Evolutionary conservation across 1,140 invertebrate species (phyloP), one percentile per base, ranked within the genome.

Genomic region (Saccostrea echinata): DNA sequence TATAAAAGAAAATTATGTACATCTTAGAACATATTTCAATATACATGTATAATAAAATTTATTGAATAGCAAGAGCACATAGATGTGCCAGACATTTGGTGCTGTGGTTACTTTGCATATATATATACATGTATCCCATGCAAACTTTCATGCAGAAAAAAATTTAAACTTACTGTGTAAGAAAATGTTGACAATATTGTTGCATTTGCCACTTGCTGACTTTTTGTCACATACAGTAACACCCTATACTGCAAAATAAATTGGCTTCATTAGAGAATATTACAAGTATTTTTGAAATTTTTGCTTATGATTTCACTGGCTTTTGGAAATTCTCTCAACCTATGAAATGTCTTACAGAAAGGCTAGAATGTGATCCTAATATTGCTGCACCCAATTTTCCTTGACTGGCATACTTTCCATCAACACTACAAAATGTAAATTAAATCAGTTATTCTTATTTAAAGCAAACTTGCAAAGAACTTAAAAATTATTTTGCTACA

Each of bases 331-430:
- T 27, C 6, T 30, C 27, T 30, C 24, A 52, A 12, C 13, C 16
- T 83, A 1, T 24, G 4, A 83, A 52, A 52, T n/a, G 2, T 90
- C 92, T 91, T 92, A 95, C 95, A 88, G 93, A 94, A 86, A 86
- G 89, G 21, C 88, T 57, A 84, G 90, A 80, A 92, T 93, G 92
- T 80, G 92, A 93, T 12, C 90, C 93, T 81, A 95, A 88, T 80
- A 95, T 90, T 57, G 95, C 95, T 61, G 93, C 92, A 33, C 95
- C 95, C 13, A 95, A 88, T 92, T 95, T 95, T 24, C 95, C 95
- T 90, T 95, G 94, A 86, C 90, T 93, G 18, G 89, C 91, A 93
- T 95, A 94, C 84, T 94, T 92, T 55, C 91, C 92, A 89, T 94
- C 94, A 30, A 94, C 89, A 90, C 95, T 95, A 89, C 85, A 88